phyloP scores from a whole-genome alignment of 1,140 invertebrate species.

The Diuraphis noxia region DNA sequence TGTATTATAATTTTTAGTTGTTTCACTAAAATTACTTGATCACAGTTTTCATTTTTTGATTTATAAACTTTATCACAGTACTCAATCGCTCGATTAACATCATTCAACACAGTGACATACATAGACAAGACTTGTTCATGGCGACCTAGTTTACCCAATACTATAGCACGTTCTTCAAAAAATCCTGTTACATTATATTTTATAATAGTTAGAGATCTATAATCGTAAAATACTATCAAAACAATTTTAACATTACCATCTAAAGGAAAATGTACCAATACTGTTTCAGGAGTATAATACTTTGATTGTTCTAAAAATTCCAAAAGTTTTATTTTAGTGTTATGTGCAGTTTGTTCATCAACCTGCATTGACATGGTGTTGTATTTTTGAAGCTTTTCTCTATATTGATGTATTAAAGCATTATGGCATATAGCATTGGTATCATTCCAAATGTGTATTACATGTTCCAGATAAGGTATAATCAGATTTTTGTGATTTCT shows the following conservation, averaged over 20 bases:
- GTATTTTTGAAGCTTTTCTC: constrained; percentile 68
- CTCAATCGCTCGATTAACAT: constrained; percentile 77
- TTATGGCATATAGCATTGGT: constrained; percentile 86
- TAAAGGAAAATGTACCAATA: constrained; percentile 84
- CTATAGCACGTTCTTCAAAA: constrained; percentile 90
- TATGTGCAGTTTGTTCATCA: constrained; percentile 67
- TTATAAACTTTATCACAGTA: constrained; percentile 80
- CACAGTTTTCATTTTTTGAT: constrained; percentile 61
- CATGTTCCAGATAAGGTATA: constrained; percentile 92
- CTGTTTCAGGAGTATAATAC: constrained; percentile 84
- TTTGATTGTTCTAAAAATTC: constrained; percentile 82
- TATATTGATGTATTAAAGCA: constrained; percentile 82
- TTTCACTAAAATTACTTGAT: constrained; percentile 63
- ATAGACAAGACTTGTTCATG: constrained; percentile 90
- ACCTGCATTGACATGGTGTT: constrained; percentile 65
- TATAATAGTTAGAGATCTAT: background rate
- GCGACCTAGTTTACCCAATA: constrained; percentile 82
- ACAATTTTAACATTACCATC: constrained; percentile 64
- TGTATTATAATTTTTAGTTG: background rate
- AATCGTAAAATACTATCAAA: background rate
- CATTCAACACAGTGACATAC: constrained; percentile 81
- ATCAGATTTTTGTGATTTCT: constrained; percentile 78
- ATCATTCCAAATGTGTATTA: constrained; percentile 89
- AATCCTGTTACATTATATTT: constrained; percentile 63
- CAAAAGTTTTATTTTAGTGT: constrained; percentile 76